Base-by-base conservation (phyloP, 1,140 invertebrate species). In the Neuroterus valhalla region DNA sequence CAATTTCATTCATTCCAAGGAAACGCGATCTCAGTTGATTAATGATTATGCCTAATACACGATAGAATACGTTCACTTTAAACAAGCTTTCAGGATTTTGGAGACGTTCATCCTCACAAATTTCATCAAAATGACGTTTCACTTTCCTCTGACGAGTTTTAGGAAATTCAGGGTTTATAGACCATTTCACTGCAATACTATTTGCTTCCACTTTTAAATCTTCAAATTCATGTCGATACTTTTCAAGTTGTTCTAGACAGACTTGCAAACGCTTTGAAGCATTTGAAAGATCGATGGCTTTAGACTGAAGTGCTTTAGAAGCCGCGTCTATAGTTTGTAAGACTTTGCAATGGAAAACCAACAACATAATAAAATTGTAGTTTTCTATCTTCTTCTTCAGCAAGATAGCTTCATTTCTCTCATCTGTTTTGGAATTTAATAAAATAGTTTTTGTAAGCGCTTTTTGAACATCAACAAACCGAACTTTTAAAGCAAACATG, bases 291-390 rank as follows among this genome's bases (percentile, higher is more conserved):
- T 66, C 62, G 43, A 48, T 66, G 46, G 46, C 66, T 66, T 46
- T 26, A 38, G 48, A 23, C 31, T 70, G 21, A 14, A 70, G 52
- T 38, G 52, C 42, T 70, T 70, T 50, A 44, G 44, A 73, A 43
- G 66, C 71, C 67, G 45, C 46, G 38, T 73, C 48, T 4, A 67
- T 73, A 19, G 48, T 19, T 42, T 31, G 67, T 46, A 68, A 73
- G 26, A 68, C 19, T 4, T 73, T n/a, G 48, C n/a, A 12, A 15
- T 17, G 1, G 3, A 50, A 66, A 75, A 75, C 55, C 45, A 21
- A 68, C 38, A 70, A 26, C 55, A 75, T 66, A 50, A 75, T 52
- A 75, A 75, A 75, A 31, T 70, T 52, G 70, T 70, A 75, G 66
- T 75, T 70, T 1, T 45, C n/a, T 52, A 71, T 70, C 23, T 75